These are phyloP conservation scores for Ips nitidus DNA, from an alignment of 1,140 invertebrate genomes.

Conservation along the genomic window DNA sequence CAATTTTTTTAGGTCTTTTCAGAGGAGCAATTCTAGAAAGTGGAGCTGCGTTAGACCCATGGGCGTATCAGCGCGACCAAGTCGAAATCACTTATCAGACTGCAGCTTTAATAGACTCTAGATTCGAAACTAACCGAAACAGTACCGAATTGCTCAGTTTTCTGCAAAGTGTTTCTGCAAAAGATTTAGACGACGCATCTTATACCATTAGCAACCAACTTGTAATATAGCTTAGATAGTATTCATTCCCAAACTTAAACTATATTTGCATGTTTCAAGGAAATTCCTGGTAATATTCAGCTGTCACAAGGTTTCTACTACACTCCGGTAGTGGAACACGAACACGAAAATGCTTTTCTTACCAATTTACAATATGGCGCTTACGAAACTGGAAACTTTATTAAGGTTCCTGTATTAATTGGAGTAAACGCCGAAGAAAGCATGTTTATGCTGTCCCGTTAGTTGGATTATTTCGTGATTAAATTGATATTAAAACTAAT, in stretches of 20 bases:
- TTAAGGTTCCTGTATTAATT: conserved; percentile 29
- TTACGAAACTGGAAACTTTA: conserved; percentile 28
- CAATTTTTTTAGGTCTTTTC: conserved; percentile 35
- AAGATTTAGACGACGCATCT: conserved; percentile 34
- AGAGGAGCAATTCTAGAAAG: conserved; percentile 37
- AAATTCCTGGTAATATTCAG: conserved; percentile 25
- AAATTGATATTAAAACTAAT: background rate
- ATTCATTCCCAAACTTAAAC: background rate
- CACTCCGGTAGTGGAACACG: conserved; percentile 35
- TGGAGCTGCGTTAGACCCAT: conserved; percentile 34
- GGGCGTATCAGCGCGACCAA: conserved; percentile 35
- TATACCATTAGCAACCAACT: conserved; percentile 19
- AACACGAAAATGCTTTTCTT: conserved; percentile 32
- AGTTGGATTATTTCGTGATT: conserved; percentile 2
- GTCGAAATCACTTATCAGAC: conserved; percentile 29
- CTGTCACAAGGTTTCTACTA: conserved; percentile 39
- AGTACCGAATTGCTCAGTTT: conserved; percentile 29
- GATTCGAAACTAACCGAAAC: conserved; percentile 31
- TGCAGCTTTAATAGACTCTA: conserved; percentile 23
- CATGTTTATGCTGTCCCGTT: conserved; percentile 32
- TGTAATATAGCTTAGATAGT: conserved; percentile 1
- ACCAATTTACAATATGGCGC: conserved; percentile 27
- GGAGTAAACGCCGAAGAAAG: conserved; percentile 37
- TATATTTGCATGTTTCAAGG: conserved; percentile 4
- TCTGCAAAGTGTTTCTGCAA: conserved; percentile 32